phyloP scores from a whole-genome alignment of 2,888 invertebrate genomes.

The Heliconius hortense region DNA sequence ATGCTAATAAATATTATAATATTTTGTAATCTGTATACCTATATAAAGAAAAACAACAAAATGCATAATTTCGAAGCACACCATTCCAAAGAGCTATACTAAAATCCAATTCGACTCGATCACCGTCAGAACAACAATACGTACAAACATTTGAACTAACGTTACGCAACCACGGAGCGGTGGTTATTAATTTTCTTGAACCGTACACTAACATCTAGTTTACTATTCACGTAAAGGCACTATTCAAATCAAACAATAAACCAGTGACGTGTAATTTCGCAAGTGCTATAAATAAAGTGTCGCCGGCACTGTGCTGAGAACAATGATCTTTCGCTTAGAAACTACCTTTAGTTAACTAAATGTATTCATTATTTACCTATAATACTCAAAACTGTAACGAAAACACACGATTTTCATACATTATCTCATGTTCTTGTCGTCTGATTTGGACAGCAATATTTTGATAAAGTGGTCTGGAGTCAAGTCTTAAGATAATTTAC shows the following conservation, averaged over 20 bases:
- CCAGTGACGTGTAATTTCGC: constrained; percentile 48
- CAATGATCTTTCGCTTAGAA: constrained; percentile 44
- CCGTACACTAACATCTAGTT: constrained; percentile 40
- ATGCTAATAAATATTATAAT: too few species aligned
- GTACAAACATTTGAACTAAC: constrained; percentile 25
- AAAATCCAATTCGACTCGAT: constrained; percentile 6
- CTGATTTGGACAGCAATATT: constrained; percentile 24
- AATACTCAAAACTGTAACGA: constrained; percentile 30
- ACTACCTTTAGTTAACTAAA: constrained; percentile 32
- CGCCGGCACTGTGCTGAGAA: constrained; percentile 47
- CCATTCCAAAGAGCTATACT: background rate
- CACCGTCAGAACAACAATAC: constrained; percentile 20
- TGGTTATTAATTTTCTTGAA: constrained; percentile 43
- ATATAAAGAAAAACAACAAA: background rate
- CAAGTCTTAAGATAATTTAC: constrained; percentile 5
- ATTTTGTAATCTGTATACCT: background rate
- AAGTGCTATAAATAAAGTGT: constrained; percentile 49
- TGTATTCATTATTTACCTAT: constrained; percentile 36
- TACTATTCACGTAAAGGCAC: constrained; percentile 45
- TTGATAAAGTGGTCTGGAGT: constrained; percentile 1
- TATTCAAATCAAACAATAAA: constrained; percentile 46
- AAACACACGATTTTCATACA: constrained; percentile 36
- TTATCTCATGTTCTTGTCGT: constrained; percentile 34
- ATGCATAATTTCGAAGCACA: background rate
- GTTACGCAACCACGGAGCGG: constrained; percentile 34